Percentiles rank a stretch among this genome's conserved stretches.
These are phyloP conservation scores for Micrastur ruficollis DNA, from an alignment of 2,797 vertebrate species.

Conservation along the genomic window DNA sequence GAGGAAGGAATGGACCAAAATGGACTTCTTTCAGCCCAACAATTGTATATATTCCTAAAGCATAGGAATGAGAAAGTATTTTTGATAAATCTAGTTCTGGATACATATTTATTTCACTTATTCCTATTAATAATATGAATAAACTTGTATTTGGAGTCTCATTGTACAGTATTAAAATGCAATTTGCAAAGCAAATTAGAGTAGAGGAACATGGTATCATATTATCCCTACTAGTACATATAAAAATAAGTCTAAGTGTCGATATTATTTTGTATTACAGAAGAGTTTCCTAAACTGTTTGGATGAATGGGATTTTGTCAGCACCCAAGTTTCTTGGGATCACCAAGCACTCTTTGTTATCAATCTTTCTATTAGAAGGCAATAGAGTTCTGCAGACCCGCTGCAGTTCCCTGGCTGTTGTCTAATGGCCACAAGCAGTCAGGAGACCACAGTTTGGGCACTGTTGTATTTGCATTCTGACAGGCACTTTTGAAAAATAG, in stretches of 20 bases:
- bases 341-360: neutral
- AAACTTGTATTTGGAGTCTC: conserved; percentile 52
- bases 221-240: conserved; percentile 5
- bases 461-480: neutral
- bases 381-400: neutral
- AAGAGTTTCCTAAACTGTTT: neutral
- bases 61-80: conserved; percentile 56
- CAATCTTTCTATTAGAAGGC: neutral
- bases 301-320: neutral
- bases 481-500: neutral
- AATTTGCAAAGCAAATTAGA: conserved; percentile 23
- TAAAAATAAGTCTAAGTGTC: neutral
- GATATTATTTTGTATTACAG: conserved; percentile 33
- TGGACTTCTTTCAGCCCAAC: conserved; percentile 30
- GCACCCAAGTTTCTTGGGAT: neutral
- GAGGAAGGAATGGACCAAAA: conserved; percentile 40
- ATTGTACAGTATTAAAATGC: conserved; percentile 39
- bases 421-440: neutral
- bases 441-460: neutral
- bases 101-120: conserved; percentile 52
- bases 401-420: neutral
- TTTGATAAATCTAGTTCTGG: conserved; percentile 55
- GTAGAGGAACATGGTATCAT: conserved; percentile 22
- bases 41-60: conserved; percentile 47
- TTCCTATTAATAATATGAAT: conserved; percentile 26